Evolutionary conservation across 2,888 invertebrate genomes (phyloP), one percentile per base, ranked within the genome.

Genomic region (Gryllus longicercus): DNA sequence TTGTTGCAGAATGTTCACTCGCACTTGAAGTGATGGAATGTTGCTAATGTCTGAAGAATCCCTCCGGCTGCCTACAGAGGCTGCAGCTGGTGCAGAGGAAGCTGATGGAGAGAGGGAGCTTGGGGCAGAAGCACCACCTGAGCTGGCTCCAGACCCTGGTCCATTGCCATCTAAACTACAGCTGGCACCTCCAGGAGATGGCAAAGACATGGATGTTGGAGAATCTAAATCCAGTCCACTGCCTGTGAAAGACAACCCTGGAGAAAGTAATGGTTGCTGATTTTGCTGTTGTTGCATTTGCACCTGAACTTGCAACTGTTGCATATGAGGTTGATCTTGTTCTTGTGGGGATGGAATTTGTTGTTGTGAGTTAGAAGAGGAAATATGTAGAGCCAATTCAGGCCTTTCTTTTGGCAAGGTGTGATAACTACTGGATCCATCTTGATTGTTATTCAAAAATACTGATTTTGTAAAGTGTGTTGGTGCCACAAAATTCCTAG

Each of bases 181-280:
- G 85, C 92, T 93, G 83, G 92, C 91, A 51, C 92, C 93, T 81
- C 93, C 93, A 0, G 95, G 95, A 76, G 95, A 95, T 1, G 95
- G 95, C 82, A 95, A 88, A 76, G 95, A 95, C 85, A 95, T 93
- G 84, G 94, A 93, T 79, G 94, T 94, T 83, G 93, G 93, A 74
- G 94, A 91, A 84, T 94, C 94, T 82, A 92, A 85, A 83, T 91
- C 91, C 85, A 94, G 86, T 38, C 82, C 82, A 51, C 51, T 79
- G 49, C 80, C 77, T n/a, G 78, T 75, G 77, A 83, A 85, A 12
- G 85, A 85, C 23, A 86, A 83, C 49, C 86, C 85, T 12, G 86
- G 85, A 74, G 86, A 85, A 75, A 86, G 82, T 78, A 86, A 82
- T n/a, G 82, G 83, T 74, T 84, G 84, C 75, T 90, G 90, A 83